phyloP scores from a whole-genome alignment of 2,888 invertebrate genomes.

The Rhagonycha lutea region DNA sequence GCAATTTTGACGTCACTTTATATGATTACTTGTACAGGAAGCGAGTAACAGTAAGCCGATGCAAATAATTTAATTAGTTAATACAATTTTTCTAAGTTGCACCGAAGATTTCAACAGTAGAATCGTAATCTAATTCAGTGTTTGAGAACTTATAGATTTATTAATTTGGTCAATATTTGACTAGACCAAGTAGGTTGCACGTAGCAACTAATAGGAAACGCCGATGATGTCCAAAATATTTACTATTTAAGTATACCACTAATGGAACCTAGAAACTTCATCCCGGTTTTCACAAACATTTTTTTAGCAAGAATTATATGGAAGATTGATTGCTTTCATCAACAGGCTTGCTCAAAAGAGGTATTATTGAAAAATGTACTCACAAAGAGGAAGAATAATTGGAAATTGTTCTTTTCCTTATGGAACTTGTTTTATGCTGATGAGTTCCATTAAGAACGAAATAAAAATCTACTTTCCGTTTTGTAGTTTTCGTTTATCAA shows the following conservation, averaged over 20 bases:
- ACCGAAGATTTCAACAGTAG: neutral
- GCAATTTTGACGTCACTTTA: slow-evolving; percentile 20
- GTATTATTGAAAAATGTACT: too few relatives aligned
- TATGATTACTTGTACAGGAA: slow-evolving; percentile 2
- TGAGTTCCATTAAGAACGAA: neutral
- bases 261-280: neutral
- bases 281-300: neutral
- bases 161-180: neutral
- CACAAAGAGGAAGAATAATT: too few relatives aligned
- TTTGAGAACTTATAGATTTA: neutral
- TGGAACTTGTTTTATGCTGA: neutral
- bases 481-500: neutral
- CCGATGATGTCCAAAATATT: neutral
- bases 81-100: neutral
- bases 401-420: neutral
- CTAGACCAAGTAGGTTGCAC: neutral
- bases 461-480: neutral
- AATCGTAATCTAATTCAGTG: neutral
- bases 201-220: neutral
- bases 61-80: neutral
- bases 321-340: too few relatives aligned
- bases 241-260: neutral
- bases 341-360: too few relatives aligned
- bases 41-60: neutral
- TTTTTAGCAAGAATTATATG: neutral